Conservation (phyloP, 2,888 invertebrate species). For the Carterocephalus palaemon region DNA sequence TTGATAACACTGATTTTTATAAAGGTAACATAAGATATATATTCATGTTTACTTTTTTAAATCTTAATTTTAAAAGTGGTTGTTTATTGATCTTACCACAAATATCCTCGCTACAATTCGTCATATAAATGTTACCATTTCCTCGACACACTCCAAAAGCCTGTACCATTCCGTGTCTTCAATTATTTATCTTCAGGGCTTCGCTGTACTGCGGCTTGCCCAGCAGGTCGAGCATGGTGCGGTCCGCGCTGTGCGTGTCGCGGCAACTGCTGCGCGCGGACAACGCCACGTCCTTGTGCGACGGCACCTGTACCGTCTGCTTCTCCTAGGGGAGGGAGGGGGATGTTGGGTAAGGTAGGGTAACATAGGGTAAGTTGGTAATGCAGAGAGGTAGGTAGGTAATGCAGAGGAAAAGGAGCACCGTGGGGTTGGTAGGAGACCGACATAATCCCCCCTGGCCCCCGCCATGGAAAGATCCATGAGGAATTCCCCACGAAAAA, state of each 20-base stretch:
- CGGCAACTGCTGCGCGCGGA: constrained; percentile 42
- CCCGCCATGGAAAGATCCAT: too few relatives aligned
- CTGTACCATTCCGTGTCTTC: neutral
- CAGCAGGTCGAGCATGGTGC: constrained; percentile 43
- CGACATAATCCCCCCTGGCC: too few relatives aligned
- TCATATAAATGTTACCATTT: too few relatives aligned
- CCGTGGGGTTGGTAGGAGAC: too few relatives aligned
- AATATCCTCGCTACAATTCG: too few relatives aligned
- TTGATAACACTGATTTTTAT: too few relatives aligned
- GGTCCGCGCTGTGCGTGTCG: constrained; percentile 43
- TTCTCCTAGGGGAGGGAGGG: constrained; percentile 26
- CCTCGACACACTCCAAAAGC: too few relatives aligned
- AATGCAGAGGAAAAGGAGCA: neutral
- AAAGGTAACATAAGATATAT: too few relatives aligned
- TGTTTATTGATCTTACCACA: too few relatives aligned
- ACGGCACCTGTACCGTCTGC: constrained; percentile 12
- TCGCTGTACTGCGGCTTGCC: constrained; percentile 43
- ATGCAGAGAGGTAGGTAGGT: neutral
- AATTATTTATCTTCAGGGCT: constrained; percentile 28
- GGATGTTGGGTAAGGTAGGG: constrained; percentile 11
- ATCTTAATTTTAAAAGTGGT: too few relatives aligned
- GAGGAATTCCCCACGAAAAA: too few relatives aligned
- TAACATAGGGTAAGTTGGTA: neutral
- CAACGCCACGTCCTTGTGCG: constrained; percentile 20
- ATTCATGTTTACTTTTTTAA: too few relatives aligned